Evolutionary conservation across 2,113 vertebrate species (phyloP).

Genomic region (Morone chrysops): DNA sequence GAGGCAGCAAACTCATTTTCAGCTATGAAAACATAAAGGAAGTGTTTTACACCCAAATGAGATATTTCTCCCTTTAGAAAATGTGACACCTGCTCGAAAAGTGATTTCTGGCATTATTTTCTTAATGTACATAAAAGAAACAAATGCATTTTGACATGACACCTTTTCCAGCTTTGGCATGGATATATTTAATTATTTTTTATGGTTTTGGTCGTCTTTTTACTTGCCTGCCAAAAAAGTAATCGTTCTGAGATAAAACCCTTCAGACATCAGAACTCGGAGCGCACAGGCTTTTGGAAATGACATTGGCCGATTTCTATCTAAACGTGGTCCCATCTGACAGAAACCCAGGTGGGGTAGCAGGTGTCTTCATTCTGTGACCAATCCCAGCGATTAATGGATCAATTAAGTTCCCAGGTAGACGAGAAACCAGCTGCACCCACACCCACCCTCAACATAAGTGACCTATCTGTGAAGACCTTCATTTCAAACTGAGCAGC

Average conservation of each 20-base stretch:
- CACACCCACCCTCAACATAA: constrained; percentile 43
- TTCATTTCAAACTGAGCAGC: constrained; percentile 16
- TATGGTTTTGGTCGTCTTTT: constrained; percentile 7
- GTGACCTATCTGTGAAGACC: constrained; percentile 38
- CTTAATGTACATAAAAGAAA: background rate
- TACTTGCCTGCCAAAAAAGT: constrained; percentile 31
- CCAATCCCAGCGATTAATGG: constrained; percentile 77
- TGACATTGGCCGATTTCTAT: constrained; percentile 43
- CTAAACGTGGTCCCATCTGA: constrained; percentile 62
- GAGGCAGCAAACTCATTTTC: constrained; percentile 64
- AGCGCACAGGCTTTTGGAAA: constrained; percentile 51
- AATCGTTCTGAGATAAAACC: constrained; percentile 42
- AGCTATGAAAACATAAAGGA: constrained; percentile 55
- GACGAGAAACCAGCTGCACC: constrained; percentile 70
- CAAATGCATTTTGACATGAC: background rate
- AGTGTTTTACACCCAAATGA: constrained; percentile 56
- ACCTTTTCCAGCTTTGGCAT: background rate
- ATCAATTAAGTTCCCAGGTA: constrained; percentile 77
- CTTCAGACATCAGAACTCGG: constrained; percentile 28
- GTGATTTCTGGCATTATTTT: constrained; percentile 1
- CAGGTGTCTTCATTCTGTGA: constrained; percentile 77
- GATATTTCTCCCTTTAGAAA: constrained; percentile 39
- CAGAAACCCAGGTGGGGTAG: constrained; percentile 73
- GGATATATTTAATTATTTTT: constrained; percentile 4
- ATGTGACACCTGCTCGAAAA: constrained; percentile 53